A percentile compares a stretch with the other conserved stretches of the same genome.
Conservation (phyloP, 2,888 invertebrate species). For the Agelastica alni region DNA sequence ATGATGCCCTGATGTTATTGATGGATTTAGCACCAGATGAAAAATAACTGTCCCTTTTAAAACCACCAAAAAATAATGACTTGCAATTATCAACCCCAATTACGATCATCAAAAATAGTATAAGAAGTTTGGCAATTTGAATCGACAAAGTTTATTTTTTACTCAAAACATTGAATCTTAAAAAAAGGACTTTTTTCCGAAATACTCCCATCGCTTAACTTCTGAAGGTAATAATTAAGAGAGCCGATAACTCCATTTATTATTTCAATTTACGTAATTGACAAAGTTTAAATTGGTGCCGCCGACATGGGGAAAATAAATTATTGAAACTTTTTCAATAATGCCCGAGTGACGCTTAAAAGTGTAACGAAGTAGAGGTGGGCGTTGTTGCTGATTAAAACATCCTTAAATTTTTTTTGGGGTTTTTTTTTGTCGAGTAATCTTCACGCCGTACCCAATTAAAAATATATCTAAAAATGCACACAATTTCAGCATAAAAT, state of each 20-base stretch:
- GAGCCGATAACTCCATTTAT: conserved; percentile 18
- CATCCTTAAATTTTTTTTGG: too few relatives aligned
- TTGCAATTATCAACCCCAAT: too few relatives aligned
- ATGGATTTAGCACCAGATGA: too few relatives aligned
- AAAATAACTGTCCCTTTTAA: too few relatives aligned
- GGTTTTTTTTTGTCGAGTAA: too few relatives aligned
- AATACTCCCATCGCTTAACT: neutral
- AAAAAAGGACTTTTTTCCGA: neutral
- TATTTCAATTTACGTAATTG: conserved; percentile 24
- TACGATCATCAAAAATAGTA: too few relatives aligned
- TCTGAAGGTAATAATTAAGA: neutral
- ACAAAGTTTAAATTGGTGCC: conserved; percentile 20
- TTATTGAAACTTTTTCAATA: neutral
- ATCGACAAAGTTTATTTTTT: neutral
- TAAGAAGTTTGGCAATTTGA: neutral
- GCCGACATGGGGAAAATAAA: neutral
- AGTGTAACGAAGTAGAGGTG: neutral
- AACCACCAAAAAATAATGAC: too few relatives aligned
- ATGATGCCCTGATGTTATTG: too few relatives aligned
- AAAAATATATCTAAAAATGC: too few relatives aligned
- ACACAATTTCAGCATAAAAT: too few relatives aligned
- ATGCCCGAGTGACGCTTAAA: neutral
- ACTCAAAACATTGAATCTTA: too few relatives aligned
- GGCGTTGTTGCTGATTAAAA: neutral
- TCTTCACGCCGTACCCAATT: too few relatives aligned